A percentile compares a stretch with the other conserved stretches of the same genome.
phyloP scores from a whole-genome alignment of 1,140 invertebrate species.

The Campodea augens region DNA sequence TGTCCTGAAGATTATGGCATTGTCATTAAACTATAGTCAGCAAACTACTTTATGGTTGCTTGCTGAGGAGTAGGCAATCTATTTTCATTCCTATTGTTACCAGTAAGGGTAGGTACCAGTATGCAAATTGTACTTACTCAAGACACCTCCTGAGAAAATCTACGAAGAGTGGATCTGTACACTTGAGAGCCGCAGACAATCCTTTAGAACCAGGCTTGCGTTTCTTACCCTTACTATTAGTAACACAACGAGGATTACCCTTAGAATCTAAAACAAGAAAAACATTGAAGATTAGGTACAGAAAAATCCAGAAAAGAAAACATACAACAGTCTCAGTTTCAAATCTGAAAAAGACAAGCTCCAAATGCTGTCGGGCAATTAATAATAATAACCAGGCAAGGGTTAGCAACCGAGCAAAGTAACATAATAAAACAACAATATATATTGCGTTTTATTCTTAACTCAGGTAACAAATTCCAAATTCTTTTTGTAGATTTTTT shows the following conservation, averaged over 20 bases:
- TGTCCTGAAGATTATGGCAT: background rate
- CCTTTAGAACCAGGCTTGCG: conserved; percentile 66
- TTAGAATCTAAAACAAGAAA: conserved; percentile 49
- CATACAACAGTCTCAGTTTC: conserved; percentile 10
- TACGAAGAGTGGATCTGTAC: conserved; percentile 75
- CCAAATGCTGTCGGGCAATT: too few relatives aligned
- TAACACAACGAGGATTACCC: conserved; percentile 76
- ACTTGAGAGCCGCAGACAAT: conserved; percentile 50
- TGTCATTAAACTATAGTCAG: background rate
- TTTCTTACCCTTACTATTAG: conserved; percentile 78
- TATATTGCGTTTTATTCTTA: too few relatives aligned
- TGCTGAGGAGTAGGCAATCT: too few relatives aligned
- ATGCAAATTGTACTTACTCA: conserved; percentile 41
- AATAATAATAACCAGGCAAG: too few relatives aligned
- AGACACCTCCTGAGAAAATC: conserved; percentile 84
- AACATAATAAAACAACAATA: too few relatives aligned
- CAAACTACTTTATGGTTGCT: too few relatives aligned
- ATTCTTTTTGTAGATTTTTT: too few relatives aligned
- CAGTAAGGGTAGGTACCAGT: conserved; percentile 8
- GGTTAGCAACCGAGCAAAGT: too few relatives aligned
- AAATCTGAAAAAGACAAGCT: background rate
- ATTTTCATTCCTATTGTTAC: too few relatives aligned
- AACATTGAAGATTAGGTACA: conserved; percentile 3
- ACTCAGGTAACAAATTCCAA: too few relatives aligned
- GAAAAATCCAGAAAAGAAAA: background rate